These are phyloP conservation scores for Antheraea mylitta DNA, from an alignment of 1,140 invertebrate genomes.

Conservation along the genomic window DNA sequence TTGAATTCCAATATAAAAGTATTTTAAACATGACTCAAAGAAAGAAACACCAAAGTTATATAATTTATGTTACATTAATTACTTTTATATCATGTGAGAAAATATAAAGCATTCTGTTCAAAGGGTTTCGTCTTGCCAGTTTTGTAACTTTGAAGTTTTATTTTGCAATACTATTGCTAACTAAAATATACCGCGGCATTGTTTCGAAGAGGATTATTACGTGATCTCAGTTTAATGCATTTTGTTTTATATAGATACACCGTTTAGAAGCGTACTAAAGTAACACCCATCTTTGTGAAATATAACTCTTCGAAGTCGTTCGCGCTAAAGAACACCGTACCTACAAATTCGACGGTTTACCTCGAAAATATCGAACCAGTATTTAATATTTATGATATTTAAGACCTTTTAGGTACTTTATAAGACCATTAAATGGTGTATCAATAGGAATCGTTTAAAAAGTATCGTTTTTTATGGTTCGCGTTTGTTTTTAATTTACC, in stretches of 20 bases:
- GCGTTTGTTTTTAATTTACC: too few species aligned
- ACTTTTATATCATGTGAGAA: not conserved
- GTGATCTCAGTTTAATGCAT: constrained; percentile 1
- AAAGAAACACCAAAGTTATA: not conserved
- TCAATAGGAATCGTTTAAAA: too few species aligned
- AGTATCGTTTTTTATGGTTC: too few species aligned
- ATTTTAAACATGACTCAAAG: not conserved
- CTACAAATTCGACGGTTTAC: not conserved
- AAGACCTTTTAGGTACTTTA: not conserved
- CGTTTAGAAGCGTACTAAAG: not conserved
- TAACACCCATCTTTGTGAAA: not conserved
- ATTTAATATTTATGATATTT: not conserved
- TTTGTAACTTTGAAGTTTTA: not conserved
- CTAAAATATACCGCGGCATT: not conserved
- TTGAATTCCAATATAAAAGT: not conserved
- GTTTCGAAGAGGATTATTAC: constrained; percentile 1
- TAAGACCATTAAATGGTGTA: too few species aligned
- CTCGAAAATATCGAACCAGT: not conserved
- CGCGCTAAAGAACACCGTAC: not conserved
- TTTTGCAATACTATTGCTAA: not conserved
- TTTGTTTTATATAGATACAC: not conserved
- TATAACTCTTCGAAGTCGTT: not conserved
- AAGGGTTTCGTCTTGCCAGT: not conserved
- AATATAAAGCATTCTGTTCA: not conserved
- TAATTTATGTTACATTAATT: not conserved